These are phyloP conservation scores for Hetaerina americana DNA, from an alignment of 1,140 invertebrate genomes.

Conservation along the genomic window DNA sequence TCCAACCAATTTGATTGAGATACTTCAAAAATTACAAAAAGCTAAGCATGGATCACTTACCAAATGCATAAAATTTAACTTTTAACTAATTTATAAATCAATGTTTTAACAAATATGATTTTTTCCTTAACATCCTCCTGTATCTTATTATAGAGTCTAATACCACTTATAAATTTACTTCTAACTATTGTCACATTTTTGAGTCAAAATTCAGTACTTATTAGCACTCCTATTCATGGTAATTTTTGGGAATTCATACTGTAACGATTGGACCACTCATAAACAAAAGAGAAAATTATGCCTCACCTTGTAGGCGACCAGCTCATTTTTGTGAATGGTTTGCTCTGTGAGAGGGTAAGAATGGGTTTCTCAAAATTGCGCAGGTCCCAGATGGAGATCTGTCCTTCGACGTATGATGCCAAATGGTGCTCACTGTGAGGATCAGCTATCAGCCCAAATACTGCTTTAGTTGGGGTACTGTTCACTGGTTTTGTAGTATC, in stretches of 20 bases:
- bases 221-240: no score
- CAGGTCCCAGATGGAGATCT: constrained; percentile 76
- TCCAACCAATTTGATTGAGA: no score
- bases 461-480: constrained; percentile 65
- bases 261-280: not conserved
- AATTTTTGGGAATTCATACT: not conserved
- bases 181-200: no score
- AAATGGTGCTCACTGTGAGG: constrained; percentile 61
- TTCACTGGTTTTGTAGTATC: constrained; percentile 57
- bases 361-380: constrained; percentile 77
- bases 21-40: no score
- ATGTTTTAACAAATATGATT: no score
- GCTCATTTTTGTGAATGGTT: constrained; percentile 56
- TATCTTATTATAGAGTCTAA: no score
- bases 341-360: constrained; percentile 51
- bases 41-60: no score
- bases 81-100: no score
- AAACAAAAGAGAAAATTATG: not conserved
- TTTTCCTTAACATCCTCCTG: no score
- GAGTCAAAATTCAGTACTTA: no score
- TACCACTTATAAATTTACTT: no score
- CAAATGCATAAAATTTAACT: no score
- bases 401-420: constrained; percentile 69
- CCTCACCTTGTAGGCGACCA: constrained; percentile 84
- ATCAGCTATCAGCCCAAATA: constrained; percentile 67